These are phyloP conservation scores for Intellagama lesueurii DNA, from an alignment of 2,797 vertebrate species.

Conservation along the genomic window DNA sequence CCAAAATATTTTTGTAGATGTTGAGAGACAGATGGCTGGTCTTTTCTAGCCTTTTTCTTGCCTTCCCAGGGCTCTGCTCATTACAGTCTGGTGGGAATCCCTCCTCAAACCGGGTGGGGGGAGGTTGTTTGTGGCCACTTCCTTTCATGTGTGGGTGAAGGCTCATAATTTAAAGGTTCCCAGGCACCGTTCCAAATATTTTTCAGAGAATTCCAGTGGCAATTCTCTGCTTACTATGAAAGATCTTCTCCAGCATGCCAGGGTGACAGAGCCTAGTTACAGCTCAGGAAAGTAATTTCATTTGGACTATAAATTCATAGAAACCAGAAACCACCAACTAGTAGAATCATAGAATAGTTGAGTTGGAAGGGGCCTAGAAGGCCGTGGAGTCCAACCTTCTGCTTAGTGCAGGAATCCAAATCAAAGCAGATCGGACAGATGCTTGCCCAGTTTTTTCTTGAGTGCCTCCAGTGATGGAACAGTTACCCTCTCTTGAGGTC, in stretches of 20 bases:
- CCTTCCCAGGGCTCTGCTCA: not conserved
- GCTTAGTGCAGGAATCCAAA: too few species aligned
- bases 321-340: too few species aligned
- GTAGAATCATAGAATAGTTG: too few species aligned
- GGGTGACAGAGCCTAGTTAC: not conserved
- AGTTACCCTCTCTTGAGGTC: too few species aligned
- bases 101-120: not conserved
- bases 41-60: not conserved
- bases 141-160: not conserved
- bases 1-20: constrained; percentile 55
- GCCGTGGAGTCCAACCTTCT: too few species aligned
- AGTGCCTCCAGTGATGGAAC: too few species aligned
- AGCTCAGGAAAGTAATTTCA: too few species aligned
- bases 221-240: not conserved
- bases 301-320: too few species aligned
- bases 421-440: too few species aligned
- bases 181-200: not conserved
- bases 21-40: constrained; percentile 32
- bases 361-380: too few species aligned
- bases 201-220: not conserved
- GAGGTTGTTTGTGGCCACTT: not conserved
- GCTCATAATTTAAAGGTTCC: not conserved
- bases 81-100: not conserved
- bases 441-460: too few species aligned
- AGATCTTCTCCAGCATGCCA: not conserved